Evolutionary conservation across 2,797 vertebrate genomes (phyloP).

Genomic region (Sebastes hopkinsi): DNA sequence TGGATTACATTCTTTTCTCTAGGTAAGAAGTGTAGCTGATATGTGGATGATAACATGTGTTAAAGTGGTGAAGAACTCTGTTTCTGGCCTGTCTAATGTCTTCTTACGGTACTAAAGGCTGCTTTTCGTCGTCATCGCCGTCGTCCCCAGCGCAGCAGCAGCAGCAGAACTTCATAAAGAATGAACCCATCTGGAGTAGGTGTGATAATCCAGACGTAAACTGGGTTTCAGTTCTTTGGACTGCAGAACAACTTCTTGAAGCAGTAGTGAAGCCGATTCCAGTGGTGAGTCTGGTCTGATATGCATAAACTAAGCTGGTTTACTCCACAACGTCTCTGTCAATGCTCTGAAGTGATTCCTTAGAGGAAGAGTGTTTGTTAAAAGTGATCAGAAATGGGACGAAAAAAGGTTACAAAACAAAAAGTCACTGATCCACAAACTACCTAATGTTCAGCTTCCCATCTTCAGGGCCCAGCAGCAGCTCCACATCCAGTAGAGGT

Average conservation of each 20-base stretch:
- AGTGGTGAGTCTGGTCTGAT: background rate
- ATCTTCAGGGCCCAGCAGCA: background rate
- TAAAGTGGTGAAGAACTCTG: background rate
- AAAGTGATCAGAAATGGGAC: background rate
- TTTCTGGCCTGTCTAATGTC: background rate
- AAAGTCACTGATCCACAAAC: background rate
- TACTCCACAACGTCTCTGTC: background rate
- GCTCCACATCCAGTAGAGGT: slow-evolving; percentile 38
- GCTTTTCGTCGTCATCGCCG: slow-evolving; percentile 80
- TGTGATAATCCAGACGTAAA: slow-evolving; percentile 32
- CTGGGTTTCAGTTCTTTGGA: background rate
- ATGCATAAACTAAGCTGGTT: background rate
- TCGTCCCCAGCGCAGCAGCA: slow-evolving; percentile 72
- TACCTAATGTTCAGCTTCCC: slow-evolving; percentile 46
- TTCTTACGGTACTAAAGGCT: slow-evolving; percentile 78
- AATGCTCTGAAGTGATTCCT: slow-evolving; percentile 4
- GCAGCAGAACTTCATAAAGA: slow-evolving; percentile 77
- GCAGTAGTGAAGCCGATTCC: background rate
- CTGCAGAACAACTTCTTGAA: background rate
- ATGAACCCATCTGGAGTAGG: slow-evolving; percentile 67
- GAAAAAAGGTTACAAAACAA: slow-evolving; percentile 6
- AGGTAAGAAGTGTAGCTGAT: background rate
- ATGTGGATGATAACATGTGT: background rate
- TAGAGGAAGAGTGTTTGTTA: background rate
- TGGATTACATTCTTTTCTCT: background rate